phyloP scores from a whole-genome alignment of 2,888 invertebrate genomes.

The Sepioteuthis lessoniana region DNA sequence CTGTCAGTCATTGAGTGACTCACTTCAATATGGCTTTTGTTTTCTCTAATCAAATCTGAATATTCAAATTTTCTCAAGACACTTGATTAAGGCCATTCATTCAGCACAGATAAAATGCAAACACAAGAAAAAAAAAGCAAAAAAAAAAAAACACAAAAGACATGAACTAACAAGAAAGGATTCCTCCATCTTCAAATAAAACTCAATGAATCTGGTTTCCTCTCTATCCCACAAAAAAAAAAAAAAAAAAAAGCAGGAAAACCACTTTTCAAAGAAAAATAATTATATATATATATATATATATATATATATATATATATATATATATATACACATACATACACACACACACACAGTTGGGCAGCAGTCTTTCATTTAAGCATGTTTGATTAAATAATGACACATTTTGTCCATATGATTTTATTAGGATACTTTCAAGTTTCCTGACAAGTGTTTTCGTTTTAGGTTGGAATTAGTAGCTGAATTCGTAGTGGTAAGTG shows the following conservation, averaged over 20 bases:
- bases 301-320: neutral
- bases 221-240: neutral
- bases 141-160: neutral
- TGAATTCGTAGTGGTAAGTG: too few species aligned
- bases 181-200: neutral
- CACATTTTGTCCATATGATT: too few species aligned
- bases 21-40: neutral
- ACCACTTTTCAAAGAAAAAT: neutral
- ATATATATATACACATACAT: too few species aligned
- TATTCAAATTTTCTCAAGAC: neutral
- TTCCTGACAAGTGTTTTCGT: too few species aligned
- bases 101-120: neutral
- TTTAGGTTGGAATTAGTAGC: too few species aligned
- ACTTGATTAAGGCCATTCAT: neutral
- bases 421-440: too few species aligned
- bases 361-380: too few species aligned
- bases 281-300: neutral
- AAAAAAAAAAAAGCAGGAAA: neutral
- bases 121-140: neutral
- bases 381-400: too few species aligned
- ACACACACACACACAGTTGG: too few species aligned
- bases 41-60: constrained; percentile 33
- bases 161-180: neutral
- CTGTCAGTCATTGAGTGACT: neutral
- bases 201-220: neutral